Base-by-base conservation (phyloP, 2,888 invertebrate species). In the Andrena hattorfiana region DNA sequence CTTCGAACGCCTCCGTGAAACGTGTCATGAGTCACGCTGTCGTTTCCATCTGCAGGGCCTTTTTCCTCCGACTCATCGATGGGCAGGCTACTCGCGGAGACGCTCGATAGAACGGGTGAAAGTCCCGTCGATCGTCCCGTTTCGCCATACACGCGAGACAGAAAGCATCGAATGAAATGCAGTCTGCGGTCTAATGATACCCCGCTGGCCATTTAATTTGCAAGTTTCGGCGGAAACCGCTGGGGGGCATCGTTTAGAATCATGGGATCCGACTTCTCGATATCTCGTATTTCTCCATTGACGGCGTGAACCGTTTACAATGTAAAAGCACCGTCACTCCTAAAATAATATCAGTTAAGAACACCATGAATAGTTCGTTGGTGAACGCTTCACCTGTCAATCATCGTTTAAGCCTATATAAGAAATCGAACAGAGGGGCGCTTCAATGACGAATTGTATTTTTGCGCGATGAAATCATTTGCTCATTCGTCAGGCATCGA, bases 391-490 rank as follows among this genome's bases (percentile, higher is more conserved):
- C 63, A 77, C 56, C 79, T 35, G 72, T 59, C 81, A 16, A 20
- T 79, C 67, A 72, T n/a, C 20, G 56, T n/a, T 62, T 6, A 26
- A 54, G 2, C 8, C 0, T 4, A 26, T 16, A 48, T 62, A 32
- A 32, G 54, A 81, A 56, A 63, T 62, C 62, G 54, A 67, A 81
- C 67, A 81, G 68, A 72, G 62, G 35, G 13, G 54, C 35, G 49
- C 7, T 28, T 49, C 23, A n/a, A 4, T 26, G 63, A 63, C 48
- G 32, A 48, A 59, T 67, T 26, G 32, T 66, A 30, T 74, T 81
- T 70, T 66, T 42, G 81, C 54, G 54, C 49, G 67, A 48, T 74
- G 74, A 74, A 80, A 80, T 79, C 84, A 69, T 66, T 54, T 62
- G 72, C 26, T 35, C 28, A 32, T 30, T 32, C 30, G 64, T 32